A percentile compares a stretch with the other conserved stretches of the same genome.
Conservation (phyloP, 2,113 vertebrate genomes). For the Eulacestoma nigropectus region DNA sequence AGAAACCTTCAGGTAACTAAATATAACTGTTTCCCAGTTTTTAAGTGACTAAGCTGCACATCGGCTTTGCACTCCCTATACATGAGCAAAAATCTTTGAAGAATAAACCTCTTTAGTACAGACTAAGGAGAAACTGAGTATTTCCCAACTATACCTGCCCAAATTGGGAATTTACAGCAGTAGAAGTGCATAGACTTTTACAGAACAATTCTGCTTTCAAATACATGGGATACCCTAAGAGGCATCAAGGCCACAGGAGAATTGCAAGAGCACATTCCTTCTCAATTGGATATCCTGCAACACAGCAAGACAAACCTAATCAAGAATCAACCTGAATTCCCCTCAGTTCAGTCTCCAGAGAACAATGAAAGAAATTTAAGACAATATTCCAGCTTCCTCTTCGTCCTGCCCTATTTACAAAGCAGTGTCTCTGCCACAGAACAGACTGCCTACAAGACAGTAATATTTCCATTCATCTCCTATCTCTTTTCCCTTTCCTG, state of each 20-base stretch:
- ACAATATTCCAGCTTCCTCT: background rate
- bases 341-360: background rate
- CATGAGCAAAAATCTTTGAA: background rate
- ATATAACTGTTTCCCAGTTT: background rate
- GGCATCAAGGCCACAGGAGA: background rate
- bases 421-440: background rate
- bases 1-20: background rate
- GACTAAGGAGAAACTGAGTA: background rate
- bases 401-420: background rate
- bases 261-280: background rate
- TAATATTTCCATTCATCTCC: background rate
- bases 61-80: background rate
- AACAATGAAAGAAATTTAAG: background rate
- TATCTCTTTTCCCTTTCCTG: background rate
- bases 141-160: background rate
- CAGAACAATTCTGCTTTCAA: background rate
- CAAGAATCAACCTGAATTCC: background rate
- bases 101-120: background rate
- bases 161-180: background rate
- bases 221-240: background rate
- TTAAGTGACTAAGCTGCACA: background rate
- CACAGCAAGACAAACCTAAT: background rate
- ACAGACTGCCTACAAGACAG: background rate
- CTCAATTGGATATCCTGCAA: background rate
- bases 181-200: background rate